Conservation (phyloP, 1,140 invertebrate genomes). For the Globodera rostochiensis region DNA sequence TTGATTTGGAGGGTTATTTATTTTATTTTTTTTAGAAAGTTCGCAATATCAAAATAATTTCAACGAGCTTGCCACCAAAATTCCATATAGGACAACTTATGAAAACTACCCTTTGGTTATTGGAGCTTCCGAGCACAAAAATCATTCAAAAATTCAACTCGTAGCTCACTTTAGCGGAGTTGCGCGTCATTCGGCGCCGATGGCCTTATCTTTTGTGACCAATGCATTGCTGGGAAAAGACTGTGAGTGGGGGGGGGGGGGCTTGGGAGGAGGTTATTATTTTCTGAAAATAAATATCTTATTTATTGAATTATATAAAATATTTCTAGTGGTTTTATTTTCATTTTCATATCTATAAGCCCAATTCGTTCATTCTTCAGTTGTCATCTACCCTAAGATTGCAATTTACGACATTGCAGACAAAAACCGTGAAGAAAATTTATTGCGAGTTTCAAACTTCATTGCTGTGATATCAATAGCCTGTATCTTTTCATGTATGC, state of each 20-base stretch:
- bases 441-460: background rate
- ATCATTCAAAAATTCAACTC: constrained; percentile 22
- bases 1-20: too few species aligned
- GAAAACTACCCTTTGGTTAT: constrained; percentile 38
- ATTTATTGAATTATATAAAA: too few species aligned
- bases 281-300: too few species aligned
- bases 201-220: constrained; percentile 44
- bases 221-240: constrained; percentile 39
- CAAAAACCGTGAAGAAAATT: background rate
- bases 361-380: constrained; percentile 12
- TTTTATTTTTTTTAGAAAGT: background rate
- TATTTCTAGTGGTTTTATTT: too few species aligned
- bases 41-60: background rate
- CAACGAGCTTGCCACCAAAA: background rate
- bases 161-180: constrained; percentile 48
- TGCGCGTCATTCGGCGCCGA: constrained; percentile 43
- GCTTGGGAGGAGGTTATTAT: too few species aligned
- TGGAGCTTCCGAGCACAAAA: constrained; percentile 35
- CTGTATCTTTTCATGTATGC: constrained; percentile 39
- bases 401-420: constrained; percentile 36
- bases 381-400: constrained; percentile 33
- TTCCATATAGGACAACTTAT: background rate
- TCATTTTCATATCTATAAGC: too few species aligned
- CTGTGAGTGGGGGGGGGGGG: too few species aligned
- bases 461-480: constrained; percentile 20